A percentile compares a stretch with the other conserved stretches of the same genome.
These are phyloP conservation scores for Nephrotoma flavescens DNA, from an alignment of 2,888 invertebrate genomes.

Conservation along the genomic window DNA sequence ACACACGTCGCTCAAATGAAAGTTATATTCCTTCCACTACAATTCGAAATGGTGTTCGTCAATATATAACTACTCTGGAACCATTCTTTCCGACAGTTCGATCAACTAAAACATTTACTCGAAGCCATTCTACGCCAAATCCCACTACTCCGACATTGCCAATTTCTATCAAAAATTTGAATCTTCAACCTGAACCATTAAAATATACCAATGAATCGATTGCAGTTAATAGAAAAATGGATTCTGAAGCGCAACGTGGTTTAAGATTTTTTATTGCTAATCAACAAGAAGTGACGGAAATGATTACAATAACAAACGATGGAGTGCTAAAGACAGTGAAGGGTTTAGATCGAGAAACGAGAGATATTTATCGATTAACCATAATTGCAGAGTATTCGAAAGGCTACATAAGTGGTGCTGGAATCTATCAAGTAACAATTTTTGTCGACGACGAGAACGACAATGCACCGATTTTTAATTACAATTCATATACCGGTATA, in stretches of 20 bases:
- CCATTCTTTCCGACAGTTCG: not conserved
- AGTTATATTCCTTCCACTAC: not conserved
- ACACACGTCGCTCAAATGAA: not conserved
- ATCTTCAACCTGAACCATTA: not conserved
- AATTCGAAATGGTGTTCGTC: not conserved
- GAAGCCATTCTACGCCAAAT: not conserved
- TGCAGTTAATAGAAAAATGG: not conserved
- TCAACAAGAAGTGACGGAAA: constrained; percentile 65
- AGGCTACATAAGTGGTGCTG: constrained; percentile 52
- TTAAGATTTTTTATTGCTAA: constrained; percentile 65
- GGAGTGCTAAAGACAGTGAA: constrained; percentile 65
- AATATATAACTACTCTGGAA: not conserved
- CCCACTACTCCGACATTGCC: not conserved
- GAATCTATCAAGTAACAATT: constrained; percentile 65
- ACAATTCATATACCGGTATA: constrained; percentile 53
- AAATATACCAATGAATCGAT: not conserved
- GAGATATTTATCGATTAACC: constrained; percentile 57
- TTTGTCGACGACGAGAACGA: constrained; percentile 78
- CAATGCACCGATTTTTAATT: constrained; percentile 67
- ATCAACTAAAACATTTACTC: not conserved
- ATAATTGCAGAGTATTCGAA: constrained; percentile 65
- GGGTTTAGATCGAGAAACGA: constrained; percentile 61
- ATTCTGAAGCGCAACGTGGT: constrained; percentile 28
- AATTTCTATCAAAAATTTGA: not conserved
- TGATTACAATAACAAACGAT: constrained; percentile 61